Base-by-base conservation (phyloP, 1,140 invertebrate species). In the Heliconius himera region DNA sequence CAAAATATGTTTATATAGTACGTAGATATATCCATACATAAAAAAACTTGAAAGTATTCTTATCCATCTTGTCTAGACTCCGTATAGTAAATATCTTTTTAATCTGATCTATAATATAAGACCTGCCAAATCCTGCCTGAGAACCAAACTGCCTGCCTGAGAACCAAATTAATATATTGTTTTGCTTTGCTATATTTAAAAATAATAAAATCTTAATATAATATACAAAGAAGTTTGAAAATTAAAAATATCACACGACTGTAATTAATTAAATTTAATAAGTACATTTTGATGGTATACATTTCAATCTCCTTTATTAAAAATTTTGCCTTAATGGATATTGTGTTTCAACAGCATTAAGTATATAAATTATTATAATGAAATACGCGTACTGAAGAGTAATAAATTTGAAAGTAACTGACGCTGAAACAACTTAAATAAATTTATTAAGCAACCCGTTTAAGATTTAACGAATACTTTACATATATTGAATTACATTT, bases 321-420 rank as follows among this genome's bases (percentile, higher is more conserved):
- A 60, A 60, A 3, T n/a, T 66, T 66, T 66, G 22, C 22, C 3
- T 66, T 66, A 66, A 66, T 66, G 60, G 5, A 66, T 26, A 66
- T 29, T 66, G 60, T 26, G 22, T 66, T 66, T 66, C 60, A 66
- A 29, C 60, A 66, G 22, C 60, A 29, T 29, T 54, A 60, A 74
- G n/a, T 18, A 74, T 29, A 56, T 56, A 74, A n/a, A 73, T 49
- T 73, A 56, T 74, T 54, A 74, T 74, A 74, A 74, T 56, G 36
- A 74, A 74, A 74, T 56, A 56, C 73, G 73, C 73, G 51, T 16
- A 56, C 73, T 74, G 18, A 54, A 56, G 54, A 74, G 49, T 56
- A 56, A 56, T 74, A 56, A 74, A 74, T 74, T 56, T 38, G 33
- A 54, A 36, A 54, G 73, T 33, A 56, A 13, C 73, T 54, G 49